Conservation (phyloP, 2,113 vertebrate genomes). For the Leptodactylus fuscus region DNA sequence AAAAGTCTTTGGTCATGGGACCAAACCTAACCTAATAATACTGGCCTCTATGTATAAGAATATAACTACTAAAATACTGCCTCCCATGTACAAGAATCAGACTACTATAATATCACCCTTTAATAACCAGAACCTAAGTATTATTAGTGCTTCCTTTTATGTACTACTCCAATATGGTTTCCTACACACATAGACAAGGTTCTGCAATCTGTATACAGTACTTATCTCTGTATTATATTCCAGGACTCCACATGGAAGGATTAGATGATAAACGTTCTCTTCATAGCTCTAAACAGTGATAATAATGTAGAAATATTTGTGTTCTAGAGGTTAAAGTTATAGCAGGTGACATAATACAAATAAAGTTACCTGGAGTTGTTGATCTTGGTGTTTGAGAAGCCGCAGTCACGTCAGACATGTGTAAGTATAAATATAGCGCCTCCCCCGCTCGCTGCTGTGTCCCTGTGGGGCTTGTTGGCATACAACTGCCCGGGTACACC, state of each 20-base stretch:
- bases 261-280: too few species aligned
- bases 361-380: neutral
- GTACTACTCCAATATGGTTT: neutral
- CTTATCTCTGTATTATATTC: too few species aligned
- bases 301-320: neutral
- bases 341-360: neutral
- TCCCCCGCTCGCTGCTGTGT: neutral
- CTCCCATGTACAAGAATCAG: neutral
- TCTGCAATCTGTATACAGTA: too few species aligned
- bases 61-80: conserved; percentile 7
- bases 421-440: neutral
- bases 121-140: neutral
- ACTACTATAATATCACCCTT: neutral
- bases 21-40: neutral
- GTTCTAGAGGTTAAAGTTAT: too few species aligned
- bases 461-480: conserved; percentile 16
- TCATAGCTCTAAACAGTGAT: neutral
- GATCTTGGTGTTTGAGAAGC: neutral
- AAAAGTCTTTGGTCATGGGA: too few species aligned
- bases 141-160: neutral
- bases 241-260: too few species aligned
- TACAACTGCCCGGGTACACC: conserved; percentile 28
- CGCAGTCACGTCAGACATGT: neutral
- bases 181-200: neutral
- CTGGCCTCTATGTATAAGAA: too few species aligned